A percentile compares a stretch with the other conserved stretches of the same genome.
These are phyloP conservation scores for Pardalotus punctatus DNA, from an alignment of 2,113 vertebrate genomes.

Conservation along the genomic window DNA sequence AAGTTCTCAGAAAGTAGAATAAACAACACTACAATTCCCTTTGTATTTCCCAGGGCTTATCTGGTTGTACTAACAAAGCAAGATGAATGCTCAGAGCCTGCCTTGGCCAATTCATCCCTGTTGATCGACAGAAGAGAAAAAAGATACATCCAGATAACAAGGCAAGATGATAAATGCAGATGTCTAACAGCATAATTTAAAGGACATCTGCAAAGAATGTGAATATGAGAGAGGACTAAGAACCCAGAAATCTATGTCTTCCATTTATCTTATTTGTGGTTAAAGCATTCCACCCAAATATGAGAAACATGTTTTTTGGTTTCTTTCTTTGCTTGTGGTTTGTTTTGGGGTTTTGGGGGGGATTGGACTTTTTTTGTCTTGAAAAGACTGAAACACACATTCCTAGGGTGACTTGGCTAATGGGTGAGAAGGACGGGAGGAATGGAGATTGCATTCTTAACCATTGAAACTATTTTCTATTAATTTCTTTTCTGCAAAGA, in stretches of 20 bases:
- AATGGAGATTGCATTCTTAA: neutral
- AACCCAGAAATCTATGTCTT: neutral
- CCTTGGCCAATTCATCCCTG: neutral
- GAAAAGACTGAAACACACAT: neutral
- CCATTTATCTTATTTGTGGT: neutral
- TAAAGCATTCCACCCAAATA: neutral
- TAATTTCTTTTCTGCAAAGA: neutral
- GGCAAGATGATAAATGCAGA: neutral
- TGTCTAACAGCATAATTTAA: neutral
- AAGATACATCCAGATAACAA: neutral
- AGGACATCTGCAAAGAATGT: neutral
- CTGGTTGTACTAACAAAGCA: neutral
- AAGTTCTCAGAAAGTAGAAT: neutral
- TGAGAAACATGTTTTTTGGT: neutral
- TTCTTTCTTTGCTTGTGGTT: neutral
- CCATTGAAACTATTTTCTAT: neutral
- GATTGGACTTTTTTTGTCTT: neutral
- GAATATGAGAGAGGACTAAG: neutral
- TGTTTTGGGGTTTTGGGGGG: rapidly evolving
- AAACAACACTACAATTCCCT: neutral
- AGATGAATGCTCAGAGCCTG: neutral
- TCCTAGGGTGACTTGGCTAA: neutral
- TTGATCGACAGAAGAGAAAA: neutral
- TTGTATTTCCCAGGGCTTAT: neutral
- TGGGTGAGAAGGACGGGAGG: neutral